Percentiles rank a stretch among this genome's conserved stretches.
phyloP scores from a whole-genome alignment of 2,888 invertebrate species.

The Perithous albicinctus region DNA sequence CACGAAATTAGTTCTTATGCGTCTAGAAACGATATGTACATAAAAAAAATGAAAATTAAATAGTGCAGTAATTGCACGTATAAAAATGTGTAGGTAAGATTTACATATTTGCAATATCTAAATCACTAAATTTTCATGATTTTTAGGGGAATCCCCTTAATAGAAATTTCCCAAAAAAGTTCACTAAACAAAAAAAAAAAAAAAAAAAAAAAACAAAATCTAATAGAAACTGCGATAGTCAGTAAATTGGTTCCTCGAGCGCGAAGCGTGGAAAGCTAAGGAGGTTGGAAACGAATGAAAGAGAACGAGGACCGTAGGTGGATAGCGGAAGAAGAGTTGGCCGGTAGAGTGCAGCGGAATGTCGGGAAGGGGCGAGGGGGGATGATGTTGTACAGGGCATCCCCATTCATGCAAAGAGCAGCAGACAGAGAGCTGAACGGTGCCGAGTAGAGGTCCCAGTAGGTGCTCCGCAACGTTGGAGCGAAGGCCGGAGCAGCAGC shows the following conservation, averaged over 20 bases:
- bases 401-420: conserved; percentile 59
- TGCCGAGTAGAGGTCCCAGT: conserved; percentile 45
- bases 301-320: conserved; percentile 38
- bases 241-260: background rate
- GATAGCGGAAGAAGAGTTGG: conserved; percentile 55
- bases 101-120: too few species aligned
- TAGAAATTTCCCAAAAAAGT: too few species aligned
- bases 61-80: too few species aligned
- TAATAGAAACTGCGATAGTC: too few species aligned
- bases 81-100: too few species aligned
- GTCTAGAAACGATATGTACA: too few species aligned
- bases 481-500: conserved; percentile 61
- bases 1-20: too few species aligned
- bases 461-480: conserved; percentile 63
- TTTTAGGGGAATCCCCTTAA: too few species aligned
- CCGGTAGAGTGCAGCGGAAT: conserved; percentile 49
- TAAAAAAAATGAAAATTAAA: too few species aligned
- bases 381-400: conserved; percentile 55
- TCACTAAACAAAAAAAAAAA: too few species aligned
- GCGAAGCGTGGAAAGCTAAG: background rate
- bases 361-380: conserved; percentile 36
- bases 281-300: conserved; percentile 24
- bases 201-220: too few species aligned
- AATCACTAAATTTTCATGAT: too few species aligned
- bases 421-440: conserved; percentile 46